Percentiles rank a stretch among this genome's conserved stretches.
Conservation (phyloP, 23 tunicate genomes). For the Styela plicata region DNA sequence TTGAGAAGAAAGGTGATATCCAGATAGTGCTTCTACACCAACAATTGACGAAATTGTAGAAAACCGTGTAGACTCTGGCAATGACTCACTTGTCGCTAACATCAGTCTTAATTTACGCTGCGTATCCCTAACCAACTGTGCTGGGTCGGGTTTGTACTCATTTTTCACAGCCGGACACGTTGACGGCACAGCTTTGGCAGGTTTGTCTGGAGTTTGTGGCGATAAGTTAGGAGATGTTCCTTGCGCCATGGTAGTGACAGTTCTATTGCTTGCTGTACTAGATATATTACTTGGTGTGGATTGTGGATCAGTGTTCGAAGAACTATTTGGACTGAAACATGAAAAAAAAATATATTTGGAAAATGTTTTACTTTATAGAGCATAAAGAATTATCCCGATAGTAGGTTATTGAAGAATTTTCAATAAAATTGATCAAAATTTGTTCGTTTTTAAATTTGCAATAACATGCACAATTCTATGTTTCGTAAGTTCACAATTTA, state of each 20-base stretch:
- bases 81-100: slow-evolving; percentile 49
- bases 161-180: neutral
- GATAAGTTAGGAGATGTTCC: slow-evolving; percentile 32
- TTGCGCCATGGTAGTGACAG: slow-evolving; percentile 43
- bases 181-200: neutral
- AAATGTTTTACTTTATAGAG: neutral
- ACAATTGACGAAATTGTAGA: neutral
- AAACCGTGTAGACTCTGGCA: slow-evolving; percentile 40
- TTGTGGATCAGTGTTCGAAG: slow-evolving; percentile 43
- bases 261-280: slow-evolving; percentile 43
- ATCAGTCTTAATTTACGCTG: slow-evolving; percentile 68
- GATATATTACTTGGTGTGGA: slow-evolving; percentile 53
- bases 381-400: too few relatives aligned
- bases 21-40: slow-evolving; percentile 6
- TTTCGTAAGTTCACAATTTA: too few relatives aligned
- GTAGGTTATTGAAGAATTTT: too few relatives aligned
- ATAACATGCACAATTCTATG: too few relatives aligned
- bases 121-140: slow-evolving; percentile 25
- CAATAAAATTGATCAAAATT: too few relatives aligned
- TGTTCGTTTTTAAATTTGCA: too few relatives aligned
- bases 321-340: slow-evolving; percentile 33
- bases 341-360: too few relatives aligned
- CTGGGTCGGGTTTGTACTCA: neutral
- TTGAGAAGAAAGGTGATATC: neutral
- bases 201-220: neutral